Percentiles rank a stretch among this genome's conserved stretches.
Evolutionary conservation across 2,888 invertebrate species (phyloP).

Genomic region (Sarcophaga rosellei): DNA sequence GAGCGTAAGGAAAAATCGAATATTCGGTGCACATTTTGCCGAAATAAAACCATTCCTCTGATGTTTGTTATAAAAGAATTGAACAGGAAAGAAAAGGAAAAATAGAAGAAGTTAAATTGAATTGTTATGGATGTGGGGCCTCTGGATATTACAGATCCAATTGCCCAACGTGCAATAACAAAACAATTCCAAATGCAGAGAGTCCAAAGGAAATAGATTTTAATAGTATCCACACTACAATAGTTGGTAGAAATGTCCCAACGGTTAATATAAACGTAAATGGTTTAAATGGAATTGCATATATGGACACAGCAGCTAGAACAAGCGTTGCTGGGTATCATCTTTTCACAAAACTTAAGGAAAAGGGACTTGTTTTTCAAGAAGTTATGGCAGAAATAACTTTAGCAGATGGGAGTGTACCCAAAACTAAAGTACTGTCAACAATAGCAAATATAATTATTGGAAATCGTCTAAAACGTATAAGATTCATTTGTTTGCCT

Average conservation of each 20-base stretch:
- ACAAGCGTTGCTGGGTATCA: constrained; percentile 60
- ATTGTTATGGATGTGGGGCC: constrained; percentile 40
- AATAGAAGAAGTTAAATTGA: constrained; percentile 16
- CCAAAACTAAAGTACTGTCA: constrained; percentile 43
- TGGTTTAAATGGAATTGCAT: constrained; percentile 46
- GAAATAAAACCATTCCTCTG: constrained; percentile 8
- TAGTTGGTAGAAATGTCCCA: constrained; percentile 50
- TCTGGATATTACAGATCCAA: constrained; percentile 35
- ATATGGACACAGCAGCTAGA: constrained; percentile 62
- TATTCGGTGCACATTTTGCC: constrained; percentile 3
- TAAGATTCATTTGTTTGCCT: constrained; percentile 63
- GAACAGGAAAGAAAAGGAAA: constrained; percentile 28
- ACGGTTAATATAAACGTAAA: constrained; percentile 44
- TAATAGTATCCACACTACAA: constrained; percentile 33
- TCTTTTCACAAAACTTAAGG: constrained; percentile 53
- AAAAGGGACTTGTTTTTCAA: constrained; percentile 44
- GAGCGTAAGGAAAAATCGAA: too few species aligned
- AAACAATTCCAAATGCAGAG: not conserved
- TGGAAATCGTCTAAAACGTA: constrained; percentile 55
- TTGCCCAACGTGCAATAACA: constrained; percentile 31
- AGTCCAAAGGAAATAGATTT: constrained; percentile 30
- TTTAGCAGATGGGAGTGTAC: constrained; percentile 56
- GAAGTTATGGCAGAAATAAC: constrained; percentile 57
- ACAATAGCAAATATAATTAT: constrained; percentile 54
- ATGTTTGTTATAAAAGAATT: constrained; percentile 30